Conservation (phyloP, 2,797 vertebrate species). For the Pseudomugil tenellus region DNA sequence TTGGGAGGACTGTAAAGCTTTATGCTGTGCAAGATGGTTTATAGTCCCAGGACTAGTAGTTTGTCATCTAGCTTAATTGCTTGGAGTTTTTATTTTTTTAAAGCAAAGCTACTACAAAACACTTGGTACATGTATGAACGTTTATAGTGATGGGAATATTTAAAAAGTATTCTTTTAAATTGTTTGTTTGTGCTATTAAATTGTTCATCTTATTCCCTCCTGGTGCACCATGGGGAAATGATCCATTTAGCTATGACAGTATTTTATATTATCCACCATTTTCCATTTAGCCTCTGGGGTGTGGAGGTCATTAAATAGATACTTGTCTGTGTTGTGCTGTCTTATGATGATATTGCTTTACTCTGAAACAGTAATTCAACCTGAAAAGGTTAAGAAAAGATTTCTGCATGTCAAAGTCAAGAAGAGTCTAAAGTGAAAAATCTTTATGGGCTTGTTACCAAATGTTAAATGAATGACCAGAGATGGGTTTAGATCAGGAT, state of each 20-base stretch:
- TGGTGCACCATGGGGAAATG: constrained; percentile 55
- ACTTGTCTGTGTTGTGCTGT: constrained; percentile 4
- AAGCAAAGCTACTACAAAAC: neutral
- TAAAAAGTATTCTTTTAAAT: neutral
- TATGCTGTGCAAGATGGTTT: constrained; percentile 27
- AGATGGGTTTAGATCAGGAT: neutral
- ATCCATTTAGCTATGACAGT: constrained; percentile 69
- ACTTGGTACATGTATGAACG: neutral
- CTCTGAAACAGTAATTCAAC: constrained; percentile 5
- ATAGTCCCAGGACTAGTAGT: constrained; percentile 26
- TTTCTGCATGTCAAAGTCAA: neutral
- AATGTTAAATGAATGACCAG: constrained; percentile 4
- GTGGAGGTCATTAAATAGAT: constrained; percentile 43
- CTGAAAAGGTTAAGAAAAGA: constrained; percentile 3
- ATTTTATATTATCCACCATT: constrained; percentile 55
- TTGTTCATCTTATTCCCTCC: constrained; percentile 34
- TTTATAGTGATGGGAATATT: neutral
- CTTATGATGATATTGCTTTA: constrained; percentile 16
- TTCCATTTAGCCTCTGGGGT: constrained; percentile 46
- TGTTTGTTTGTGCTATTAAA: constrained; percentile 7
- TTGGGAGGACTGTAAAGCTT: constrained; percentile 44
- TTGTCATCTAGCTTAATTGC: constrained; percentile 7
- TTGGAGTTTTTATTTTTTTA: constrained; percentile 6
- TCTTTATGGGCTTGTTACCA: constrained; percentile 25
- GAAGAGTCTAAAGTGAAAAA: neutral